Conservation (phyloP, 1,140 invertebrate species). For the Aphaenogaster rudis region DNA sequence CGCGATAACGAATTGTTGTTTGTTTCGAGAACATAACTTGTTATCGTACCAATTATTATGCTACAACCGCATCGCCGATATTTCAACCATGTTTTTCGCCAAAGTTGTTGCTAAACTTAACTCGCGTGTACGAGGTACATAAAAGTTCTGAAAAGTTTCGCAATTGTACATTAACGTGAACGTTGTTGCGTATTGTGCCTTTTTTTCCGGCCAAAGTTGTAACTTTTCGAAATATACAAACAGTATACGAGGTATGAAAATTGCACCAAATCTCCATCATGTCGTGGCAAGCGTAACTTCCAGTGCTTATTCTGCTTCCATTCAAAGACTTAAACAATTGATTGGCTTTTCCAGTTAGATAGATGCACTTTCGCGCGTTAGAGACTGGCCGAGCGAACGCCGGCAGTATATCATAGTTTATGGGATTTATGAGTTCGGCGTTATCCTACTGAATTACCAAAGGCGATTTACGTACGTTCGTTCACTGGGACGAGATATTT, state of each 20-base stretch:
- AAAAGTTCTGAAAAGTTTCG: conserved; percentile 29
- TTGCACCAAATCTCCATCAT: neutral
- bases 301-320: conserved; percentile 50
- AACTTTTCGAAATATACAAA: neutral
- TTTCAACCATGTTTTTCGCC: conserved; percentile 43
- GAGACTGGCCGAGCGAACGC: conserved; percentile 35
- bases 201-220: neutral
- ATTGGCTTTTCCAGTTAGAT: conserved; percentile 67
- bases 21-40: conserved; percentile 45
- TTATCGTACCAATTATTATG: conserved; percentile 53
- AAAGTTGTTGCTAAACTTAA: conserved; percentile 44
- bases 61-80: conserved; percentile 51
- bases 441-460: conserved; percentile 76
- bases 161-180: conserved; percentile 26
- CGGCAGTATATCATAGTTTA: conserved; percentile 76
- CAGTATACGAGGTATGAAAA: conserved; percentile 20
- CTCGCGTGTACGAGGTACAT: conserved; percentile 18
- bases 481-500: conserved; percentile 69
- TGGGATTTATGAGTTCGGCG: conserved; percentile 72
- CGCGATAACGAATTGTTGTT: conserved; percentile 57
- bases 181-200: neutral
- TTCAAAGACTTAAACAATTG: conserved; percentile 67
- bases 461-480: conserved; percentile 76
- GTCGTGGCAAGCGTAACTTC: neutral
- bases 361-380: conserved; percentile 24